A percentile compares a stretch with the other conserved stretches of the same genome.
phyloP scores from a whole-genome alignment of 1,140 invertebrate genomes.

The Dinothrombium tinctorium region DNA sequence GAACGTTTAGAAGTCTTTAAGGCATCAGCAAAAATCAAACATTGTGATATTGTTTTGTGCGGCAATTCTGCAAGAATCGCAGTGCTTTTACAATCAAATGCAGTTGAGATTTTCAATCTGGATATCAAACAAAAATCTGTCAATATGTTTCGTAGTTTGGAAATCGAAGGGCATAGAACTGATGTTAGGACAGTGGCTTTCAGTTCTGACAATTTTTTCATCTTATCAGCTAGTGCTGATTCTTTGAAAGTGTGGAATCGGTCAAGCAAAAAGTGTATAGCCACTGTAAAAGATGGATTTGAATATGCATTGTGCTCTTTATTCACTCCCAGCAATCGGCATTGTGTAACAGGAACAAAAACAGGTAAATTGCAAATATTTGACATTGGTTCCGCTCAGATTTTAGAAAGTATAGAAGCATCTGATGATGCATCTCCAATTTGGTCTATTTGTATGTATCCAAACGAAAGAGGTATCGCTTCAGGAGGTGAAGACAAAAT shows the following conservation, averaged over 20 bases:
- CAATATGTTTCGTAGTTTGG: conserved; percentile 43
- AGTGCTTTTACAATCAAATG: conserved; percentile 24
- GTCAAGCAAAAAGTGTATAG: conserved; percentile 47
- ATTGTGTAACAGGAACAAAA: conserved; percentile 67
- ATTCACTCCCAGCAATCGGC: conserved; percentile 74
- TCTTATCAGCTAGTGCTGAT: conserved; percentile 60
- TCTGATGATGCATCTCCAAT: conserved; percentile 41
- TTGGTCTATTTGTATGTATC: conserved; percentile 45
- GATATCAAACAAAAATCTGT: neutral
- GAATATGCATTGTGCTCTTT: conserved; percentile 41
- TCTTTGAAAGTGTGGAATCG: conserved; percentile 83
- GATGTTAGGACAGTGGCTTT: conserved; percentile 65
- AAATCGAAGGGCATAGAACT: conserved; percentile 54
- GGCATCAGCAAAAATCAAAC: conserved; percentile 39
- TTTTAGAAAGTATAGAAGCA: conserved; percentile 35
- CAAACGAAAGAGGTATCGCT: conserved; percentile 46
- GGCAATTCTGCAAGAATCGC: conserved; percentile 26
- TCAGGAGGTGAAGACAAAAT: conserved; percentile 66
- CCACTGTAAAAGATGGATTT: conserved; percentile 35
- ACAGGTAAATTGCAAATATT: conserved; percentile 61
- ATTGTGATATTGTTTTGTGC: conserved; percentile 37
- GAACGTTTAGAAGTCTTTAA: conserved; percentile 38
- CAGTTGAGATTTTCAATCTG: conserved; percentile 21
- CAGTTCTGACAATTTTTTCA: conserved; percentile 53
- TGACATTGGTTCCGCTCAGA: conserved; percentile 51